Evolutionary conservation across 1,140 invertebrate species (phyloP), one percentile per base, ranked within the genome.

Genomic region (Octopus sinensis): DNA sequence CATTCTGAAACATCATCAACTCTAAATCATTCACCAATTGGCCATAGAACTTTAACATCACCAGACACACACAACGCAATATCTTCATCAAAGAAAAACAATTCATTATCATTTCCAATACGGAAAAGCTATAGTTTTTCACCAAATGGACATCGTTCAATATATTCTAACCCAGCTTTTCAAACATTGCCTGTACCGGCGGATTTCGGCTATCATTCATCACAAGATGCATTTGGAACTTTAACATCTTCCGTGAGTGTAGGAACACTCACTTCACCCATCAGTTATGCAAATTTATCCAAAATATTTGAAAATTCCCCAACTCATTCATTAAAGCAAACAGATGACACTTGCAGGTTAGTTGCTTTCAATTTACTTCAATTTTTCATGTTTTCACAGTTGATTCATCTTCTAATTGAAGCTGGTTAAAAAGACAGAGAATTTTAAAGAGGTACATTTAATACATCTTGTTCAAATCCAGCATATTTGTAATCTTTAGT

Each of bases 401-500:
- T 12, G 76, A 54, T 9, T 78, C 79, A 4, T 53, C 62, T 68
- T 9, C 76, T 54, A 80, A 71, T 71, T 79, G 77, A 78, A 30
- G 68, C 53, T 51, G 62, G n/a, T 68, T 2, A 1, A n/a, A 68
- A 68, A 12, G 2, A n/a, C 3, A 68, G 30, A 68, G 62, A 13
- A 13, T 68, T 68, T 68, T 68, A 68, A 13, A 2, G 62, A 68
- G n/a, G n/a, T 3, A 68, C n/a, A 13, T 68, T 68, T 68, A 68
- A 2, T 3, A n/a, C n/a, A 68, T 68, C n/a, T n/a, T 68, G 1
- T 43, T 43, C 30, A 43, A 2, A 43, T 43, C 30, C 3, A 43
- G 30, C 30, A 43, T 43, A 43, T 43, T 43, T 43, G 30, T 43
- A 43, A 43, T 43, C 30, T 43, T 43, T 43, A 43, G 3, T 43